Conservation (phyloP, 2,888 invertebrate species). For the Scaeva pyrastri region DNA sequence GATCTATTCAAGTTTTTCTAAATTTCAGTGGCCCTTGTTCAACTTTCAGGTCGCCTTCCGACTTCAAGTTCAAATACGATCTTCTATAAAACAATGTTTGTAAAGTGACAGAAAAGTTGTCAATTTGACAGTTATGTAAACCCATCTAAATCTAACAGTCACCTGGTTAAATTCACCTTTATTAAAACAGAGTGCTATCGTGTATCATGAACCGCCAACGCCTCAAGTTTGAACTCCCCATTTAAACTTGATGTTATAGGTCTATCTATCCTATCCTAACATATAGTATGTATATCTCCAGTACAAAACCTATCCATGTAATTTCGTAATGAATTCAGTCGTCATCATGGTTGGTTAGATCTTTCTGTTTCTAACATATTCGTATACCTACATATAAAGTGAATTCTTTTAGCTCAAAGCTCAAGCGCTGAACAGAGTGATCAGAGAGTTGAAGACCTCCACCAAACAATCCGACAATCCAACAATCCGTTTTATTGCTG, state of each 20-base stretch:
- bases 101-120: no score
- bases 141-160: no score
- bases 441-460: conserved; percentile 46
- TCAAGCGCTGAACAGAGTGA: conserved; percentile 32
- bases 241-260: conserved; percentile 45
- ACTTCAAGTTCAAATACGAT: no score
- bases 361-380: conserved; percentile 37
- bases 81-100: no score
- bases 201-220: conserved; percentile 69
- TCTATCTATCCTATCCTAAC: conserved; percentile 13
- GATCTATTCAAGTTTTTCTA: no score
- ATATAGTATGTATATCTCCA: conserved; percentile 15
- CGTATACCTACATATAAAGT: conserved; percentile 3
- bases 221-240: conserved; percentile 60
- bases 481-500: conserved; percentile 60
- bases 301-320: conserved; percentile 65
- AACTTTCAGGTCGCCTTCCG: no score
- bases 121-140: no score
- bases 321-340: conserved; percentile 74
- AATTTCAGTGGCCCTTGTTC: no score
- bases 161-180: conserved; percentile 7
- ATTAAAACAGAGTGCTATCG: not conserved
- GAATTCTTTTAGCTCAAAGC: conserved; percentile 49
- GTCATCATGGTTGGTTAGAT: conserved; percentile 73
- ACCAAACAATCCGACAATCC: conserved; percentile 35